Conservation (phyloP, 2,113 vertebrate genomes). For the Sminthopsis crassicaudata region DNA sequence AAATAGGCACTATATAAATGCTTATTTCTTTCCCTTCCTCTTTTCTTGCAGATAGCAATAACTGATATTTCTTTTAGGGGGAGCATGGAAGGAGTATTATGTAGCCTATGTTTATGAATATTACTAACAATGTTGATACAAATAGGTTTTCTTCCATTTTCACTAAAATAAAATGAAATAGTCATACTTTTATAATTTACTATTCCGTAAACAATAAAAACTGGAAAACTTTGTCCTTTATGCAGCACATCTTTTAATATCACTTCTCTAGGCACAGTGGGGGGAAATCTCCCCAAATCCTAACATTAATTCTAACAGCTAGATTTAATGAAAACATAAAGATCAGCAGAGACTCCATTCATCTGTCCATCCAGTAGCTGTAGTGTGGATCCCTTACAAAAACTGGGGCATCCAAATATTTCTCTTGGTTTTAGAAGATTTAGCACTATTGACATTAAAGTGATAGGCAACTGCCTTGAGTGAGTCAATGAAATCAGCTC, state of each 20-base stretch:
- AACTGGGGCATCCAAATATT: conserved; percentile 51
- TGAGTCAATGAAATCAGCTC: conserved; percentile 54
- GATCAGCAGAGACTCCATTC: neutral
- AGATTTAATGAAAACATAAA: neutral
- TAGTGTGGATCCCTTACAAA: conserved; percentile 56
- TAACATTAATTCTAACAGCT: neutral
- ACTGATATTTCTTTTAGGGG: neutral
- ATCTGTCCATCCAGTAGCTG: neutral
- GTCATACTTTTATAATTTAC: conserved; percentile 5
- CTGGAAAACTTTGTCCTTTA: neutral
- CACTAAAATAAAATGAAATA: neutral
- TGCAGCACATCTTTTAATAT: neutral
- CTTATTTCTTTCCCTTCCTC: neutral
- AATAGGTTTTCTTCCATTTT: neutral
- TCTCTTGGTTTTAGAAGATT: conserved; percentile 7
- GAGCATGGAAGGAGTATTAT: neutral
- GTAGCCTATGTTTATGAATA: neutral
- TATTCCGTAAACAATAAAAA: neutral
- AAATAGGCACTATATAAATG: neutral
- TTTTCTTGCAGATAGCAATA: neutral
- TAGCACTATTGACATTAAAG: conserved; percentile 65
- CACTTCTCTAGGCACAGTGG: neutral
- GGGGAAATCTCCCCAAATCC: neutral
- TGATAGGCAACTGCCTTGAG: conserved; percentile 63
- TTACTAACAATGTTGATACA: neutral